Evolutionary conservation across 2,797 vertebrate genomes (phyloP).

Genomic region (Oophaga sylvatica): DNA sequence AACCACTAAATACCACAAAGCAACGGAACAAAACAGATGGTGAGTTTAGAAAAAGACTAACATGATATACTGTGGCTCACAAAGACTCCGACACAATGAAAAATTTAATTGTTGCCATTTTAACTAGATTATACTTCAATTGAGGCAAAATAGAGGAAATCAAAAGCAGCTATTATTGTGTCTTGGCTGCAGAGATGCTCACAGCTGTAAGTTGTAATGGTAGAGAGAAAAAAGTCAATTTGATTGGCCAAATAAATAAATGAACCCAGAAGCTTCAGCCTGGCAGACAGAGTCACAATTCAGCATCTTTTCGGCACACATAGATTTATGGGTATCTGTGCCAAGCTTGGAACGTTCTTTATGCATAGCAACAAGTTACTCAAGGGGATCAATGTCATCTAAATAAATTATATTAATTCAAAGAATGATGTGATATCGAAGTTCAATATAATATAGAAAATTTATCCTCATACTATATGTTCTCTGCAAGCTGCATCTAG

Average conservation of each 20-base stretch:
- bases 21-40: not conserved
- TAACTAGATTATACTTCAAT: constrained; percentile 6
- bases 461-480: no score
- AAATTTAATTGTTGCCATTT: not conserved
- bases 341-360: constrained; percentile 28
- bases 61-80: not conserved
- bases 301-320: constrained; percentile 34
- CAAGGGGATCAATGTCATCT: not conserved
- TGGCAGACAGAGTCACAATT: constrained; percentile 32
- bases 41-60: not conserved
- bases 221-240: constrained; percentile 1
- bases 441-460: not conserved
- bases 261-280: constrained; percentile 6
- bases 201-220: constrained; percentile 41
- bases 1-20: not conserved
- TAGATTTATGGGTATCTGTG: constrained; percentile 25
- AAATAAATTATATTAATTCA: not conserved
- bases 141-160: constrained; percentile 4
- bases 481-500: no score
- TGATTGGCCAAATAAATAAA: constrained; percentile 43
- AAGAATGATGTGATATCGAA: not conserved
- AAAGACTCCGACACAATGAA: not conserved
- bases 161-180: constrained; percentile 19
- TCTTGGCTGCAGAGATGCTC: not conserved
- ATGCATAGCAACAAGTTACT: not conserved